These are phyloP conservation scores for Colinus virginianus DNA, from an alignment of 2,113 vertebrate species.

Conservation along the genomic window DNA sequence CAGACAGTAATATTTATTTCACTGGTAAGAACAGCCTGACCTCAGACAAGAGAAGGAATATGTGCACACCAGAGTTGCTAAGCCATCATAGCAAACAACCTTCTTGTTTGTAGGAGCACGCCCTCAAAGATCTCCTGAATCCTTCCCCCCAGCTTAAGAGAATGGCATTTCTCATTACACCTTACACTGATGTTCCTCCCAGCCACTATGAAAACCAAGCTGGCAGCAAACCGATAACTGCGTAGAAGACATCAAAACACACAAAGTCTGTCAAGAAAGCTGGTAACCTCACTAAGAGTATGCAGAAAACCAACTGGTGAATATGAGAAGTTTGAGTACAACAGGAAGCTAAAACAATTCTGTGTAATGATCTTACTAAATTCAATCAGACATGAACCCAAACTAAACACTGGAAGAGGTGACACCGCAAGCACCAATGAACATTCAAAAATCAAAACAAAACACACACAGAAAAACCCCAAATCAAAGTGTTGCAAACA, in stretches of 20 bases:
- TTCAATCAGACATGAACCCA: not conserved
- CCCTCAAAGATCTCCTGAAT: not conserved
- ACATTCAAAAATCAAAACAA: not conserved
- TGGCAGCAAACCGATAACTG: not conserved
- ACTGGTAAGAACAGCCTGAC: not conserved
- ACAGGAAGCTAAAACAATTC: too few species aligned
- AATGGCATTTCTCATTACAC: not conserved
- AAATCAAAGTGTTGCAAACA: not conserved
- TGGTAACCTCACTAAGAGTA: not conserved
- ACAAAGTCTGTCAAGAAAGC: rapidly evolving
- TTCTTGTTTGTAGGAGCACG: not conserved
- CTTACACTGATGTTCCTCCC: rapidly evolving
- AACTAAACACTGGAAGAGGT: not conserved
- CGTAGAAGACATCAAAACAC: rapidly evolving
- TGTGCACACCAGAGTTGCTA: rapidly evolving
- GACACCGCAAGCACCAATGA: not conserved
- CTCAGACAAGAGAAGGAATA: not conserved
- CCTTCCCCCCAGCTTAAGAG: not conserved
- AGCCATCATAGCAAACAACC: not conserved
- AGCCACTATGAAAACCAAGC: not conserved
- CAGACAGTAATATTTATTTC: not conserved
- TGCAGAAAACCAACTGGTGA: not conserved
- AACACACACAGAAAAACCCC: not conserved
- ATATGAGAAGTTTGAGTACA: rapidly evolving
- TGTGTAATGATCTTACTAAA: too few species aligned